Base-by-base conservation (phyloP, 2,113 vertebrate genomes). In the Notothenia rossii region DNA sequence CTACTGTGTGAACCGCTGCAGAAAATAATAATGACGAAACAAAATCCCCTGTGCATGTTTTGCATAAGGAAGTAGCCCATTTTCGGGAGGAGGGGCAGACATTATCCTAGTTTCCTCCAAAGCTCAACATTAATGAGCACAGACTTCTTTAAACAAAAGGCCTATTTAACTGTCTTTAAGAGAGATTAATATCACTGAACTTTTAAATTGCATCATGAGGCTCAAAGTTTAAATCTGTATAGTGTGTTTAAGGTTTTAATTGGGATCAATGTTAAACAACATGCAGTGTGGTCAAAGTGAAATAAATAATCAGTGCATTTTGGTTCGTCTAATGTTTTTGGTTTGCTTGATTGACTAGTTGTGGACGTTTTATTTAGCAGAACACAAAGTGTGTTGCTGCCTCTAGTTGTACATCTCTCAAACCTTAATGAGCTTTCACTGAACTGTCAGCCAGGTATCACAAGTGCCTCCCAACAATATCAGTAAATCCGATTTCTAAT, bases 11-110 rank as follows among this genome's bases (percentile, higher is more conserved):
- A 91, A 86, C 70, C 29, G 40, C 85, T 63, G 82, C 86, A 78
- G 81, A 82, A 84, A 60, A 84, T 82, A 82, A 91, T 92, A 92
- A 93, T 87, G 87, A 91, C 87, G 84, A 74, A 75, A 80, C 86
- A 86, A 75, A 84, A 72, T 75, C 82, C 84, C 79, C 29, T 17
- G 61, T 84, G 75, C 83, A 78, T 85, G 72, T 88, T 90, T 91
- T 90, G 85, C 85, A 93, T 88, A 85, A 82, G 83, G 75, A 86
- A 88, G 76, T 79, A 87, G 75, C 56, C 45, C 56, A 71, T 89
- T 92, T 88, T 72, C 48, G 25, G 59, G 53, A 88, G 74, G 81
- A 81, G 45, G 72, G 73, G 29, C 59, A 70, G 75, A 77, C 56
- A 81, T 84, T 87, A 76, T 14, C 63, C 45, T 48, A 66, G 51